Conservation (phyloP, 2,888 invertebrate species). For the Ashinkailepas kermadecensis region DNA sequence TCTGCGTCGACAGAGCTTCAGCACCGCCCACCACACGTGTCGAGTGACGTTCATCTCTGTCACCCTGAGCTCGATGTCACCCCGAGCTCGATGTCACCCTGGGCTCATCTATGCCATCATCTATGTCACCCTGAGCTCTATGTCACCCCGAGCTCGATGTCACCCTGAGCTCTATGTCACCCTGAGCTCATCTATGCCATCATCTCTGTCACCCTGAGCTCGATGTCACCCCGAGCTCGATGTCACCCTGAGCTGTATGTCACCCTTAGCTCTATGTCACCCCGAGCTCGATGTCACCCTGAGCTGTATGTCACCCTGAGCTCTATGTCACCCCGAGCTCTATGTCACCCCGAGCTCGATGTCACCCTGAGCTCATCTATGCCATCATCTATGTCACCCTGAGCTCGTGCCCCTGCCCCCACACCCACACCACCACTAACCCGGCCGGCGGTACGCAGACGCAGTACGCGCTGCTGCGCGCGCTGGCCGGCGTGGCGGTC, state of each 20-base stretch:
- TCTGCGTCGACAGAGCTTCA: too few relatives aligned
- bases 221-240: too few relatives aligned
- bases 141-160: not conserved
- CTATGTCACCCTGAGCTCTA: not conserved
- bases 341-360: not conserved
- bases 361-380: not conserved
- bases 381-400: not conserved
- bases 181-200: not conserved
- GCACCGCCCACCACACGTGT: too few relatives aligned
- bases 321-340: not conserved
- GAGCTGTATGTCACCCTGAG: not conserved
- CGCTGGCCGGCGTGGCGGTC: conserved; percentile 61
- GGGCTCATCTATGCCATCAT: too few relatives aligned
- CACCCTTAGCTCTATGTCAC: too few relatives aligned
- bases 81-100: not conserved
- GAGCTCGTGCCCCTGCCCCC: not conserved
- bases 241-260: too few relatives aligned
- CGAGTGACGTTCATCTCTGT: too few relatives aligned
- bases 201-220: too few relatives aligned
- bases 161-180: not conserved
- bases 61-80: too few relatives aligned
- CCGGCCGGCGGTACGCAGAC: conserved; percentile 43
- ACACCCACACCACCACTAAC: too few relatives aligned
- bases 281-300: too few relatives aligned
- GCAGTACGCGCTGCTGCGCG: conserved; percentile 62